Evolutionary conservation across 2,888 invertebrate genomes (phyloP).

Genomic region (Syrista parreyssii): DNA sequence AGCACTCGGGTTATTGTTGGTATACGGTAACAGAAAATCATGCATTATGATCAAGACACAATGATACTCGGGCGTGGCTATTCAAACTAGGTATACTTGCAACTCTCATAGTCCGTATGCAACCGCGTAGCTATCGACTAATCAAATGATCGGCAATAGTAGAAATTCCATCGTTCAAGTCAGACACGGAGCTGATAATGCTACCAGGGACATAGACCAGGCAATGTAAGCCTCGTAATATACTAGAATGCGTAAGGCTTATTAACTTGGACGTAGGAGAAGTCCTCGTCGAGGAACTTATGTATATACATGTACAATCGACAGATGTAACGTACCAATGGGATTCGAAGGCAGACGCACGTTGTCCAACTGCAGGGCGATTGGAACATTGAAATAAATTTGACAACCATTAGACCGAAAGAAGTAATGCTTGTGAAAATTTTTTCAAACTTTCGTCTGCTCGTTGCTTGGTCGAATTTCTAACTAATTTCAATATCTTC

Average conservation of each 20-base stretch:
- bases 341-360: not conserved
- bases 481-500: not conserved
- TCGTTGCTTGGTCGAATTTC: not conserved
- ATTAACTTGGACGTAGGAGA: not conserved
- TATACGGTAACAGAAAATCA: not conserved
- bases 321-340: not conserved
- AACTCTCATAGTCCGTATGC: not conserved
- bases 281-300: not conserved
- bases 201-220: not conserved
- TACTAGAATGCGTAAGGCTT: not conserved
- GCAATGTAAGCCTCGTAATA: not conserved
- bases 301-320: not conserved
- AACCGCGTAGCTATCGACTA: not conserved
- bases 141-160: not conserved
- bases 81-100: not conserved
- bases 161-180: not conserved
- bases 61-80: not conserved
- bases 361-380: not conserved
- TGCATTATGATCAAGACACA: not conserved
- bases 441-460: not conserved
- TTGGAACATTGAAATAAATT: not conserved
- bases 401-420: not conserved
- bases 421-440: not conserved
- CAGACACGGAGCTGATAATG: not conserved
- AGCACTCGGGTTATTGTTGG: not conserved